Evolutionary conservation across 2,888 invertebrate species (phyloP), one percentile per base, ranked within the genome.

Genomic region (Hirudinaria manillensis): DNA sequence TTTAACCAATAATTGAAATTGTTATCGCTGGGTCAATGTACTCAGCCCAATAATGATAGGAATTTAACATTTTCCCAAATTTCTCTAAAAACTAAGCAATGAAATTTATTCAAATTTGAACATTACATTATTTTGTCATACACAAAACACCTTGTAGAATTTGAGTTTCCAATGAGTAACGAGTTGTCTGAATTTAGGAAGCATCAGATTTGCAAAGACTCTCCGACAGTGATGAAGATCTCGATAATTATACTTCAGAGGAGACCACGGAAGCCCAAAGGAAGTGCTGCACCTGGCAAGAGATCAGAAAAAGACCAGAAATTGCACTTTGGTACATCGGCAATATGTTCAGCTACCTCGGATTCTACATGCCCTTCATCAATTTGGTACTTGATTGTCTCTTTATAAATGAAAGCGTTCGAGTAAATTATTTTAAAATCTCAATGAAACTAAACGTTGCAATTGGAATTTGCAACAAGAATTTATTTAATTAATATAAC

Each of bases 291-390:
- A 79, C 78, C 3, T 68, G 78, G 67, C 16, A 51, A 65, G 79
- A 80, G 61, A 65, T 81, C 3, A 75, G 66, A 34, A 75, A 75
- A 32, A 65, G 80, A 34, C 81, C 81, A 1, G 81, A 81, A 73
- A 81, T 81, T 19, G 73, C 78, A 2, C 77, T 81, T n/a, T 81
- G 81, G 81, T 80, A 81, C 75, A 16, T 81, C 16, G 81, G 79
- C 56, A 81, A 81, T 75, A 66, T 78, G 72, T 75, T 81, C 72
- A 78, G 77, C 55, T 81, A 80, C 72, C 78, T 81, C 21, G 80
- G 81, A n/a, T 81, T 81, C 78, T 81, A 77, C 75, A 81, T 81
- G 81, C 81, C 81, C 16, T 81, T 81, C 75, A 68, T 81, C 16
- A 81, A 81, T 72, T 70, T 81, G 76, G 81, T 81, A 75, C 77